Evolutionary conservation across 2,113 vertebrate genomes (phyloP).

Genomic region (Bothrops jararaca): DNA sequence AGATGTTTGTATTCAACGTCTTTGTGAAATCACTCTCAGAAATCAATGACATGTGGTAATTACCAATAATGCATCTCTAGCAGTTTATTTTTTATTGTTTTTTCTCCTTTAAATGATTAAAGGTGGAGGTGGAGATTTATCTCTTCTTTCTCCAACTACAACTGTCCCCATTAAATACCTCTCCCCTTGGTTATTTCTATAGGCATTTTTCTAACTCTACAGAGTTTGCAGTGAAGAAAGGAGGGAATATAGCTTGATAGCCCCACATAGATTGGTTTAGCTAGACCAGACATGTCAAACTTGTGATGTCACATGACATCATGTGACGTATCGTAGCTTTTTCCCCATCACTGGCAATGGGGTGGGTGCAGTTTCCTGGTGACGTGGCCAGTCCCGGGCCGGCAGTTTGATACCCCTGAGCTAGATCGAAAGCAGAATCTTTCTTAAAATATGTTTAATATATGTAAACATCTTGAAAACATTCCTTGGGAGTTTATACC

Average conservation of each 20-base stretch:
- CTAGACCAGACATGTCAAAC: not conserved
- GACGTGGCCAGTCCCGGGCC: no score
- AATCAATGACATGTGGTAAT: not conserved
- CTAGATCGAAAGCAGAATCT: not conserved
- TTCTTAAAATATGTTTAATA: not conserved
- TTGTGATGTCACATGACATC: no score
- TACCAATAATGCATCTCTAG: not conserved
- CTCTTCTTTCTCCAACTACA: not conserved
- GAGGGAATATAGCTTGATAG: not conserved
- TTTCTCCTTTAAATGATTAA: not conserved
- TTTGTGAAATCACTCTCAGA: not conserved
- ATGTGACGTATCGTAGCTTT: no score
- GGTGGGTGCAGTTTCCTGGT: no score
- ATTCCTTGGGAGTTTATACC: not conserved
- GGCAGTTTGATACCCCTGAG: not conserved
- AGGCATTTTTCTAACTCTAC: not conserved
- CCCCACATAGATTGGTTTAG: not conserved
- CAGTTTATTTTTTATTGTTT: not conserved
- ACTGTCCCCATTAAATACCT: not conserved
- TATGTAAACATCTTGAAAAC: not conserved
- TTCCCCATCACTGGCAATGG: no score
- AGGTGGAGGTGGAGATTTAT: not conserved
- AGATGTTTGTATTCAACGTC: not conserved
- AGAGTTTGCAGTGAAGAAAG: not conserved
- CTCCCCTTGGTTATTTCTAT: not conserved